A percentile compares a stretch with the other conserved stretches of the same genome.
Evolutionary conservation across 1,140 invertebrate species (phyloP).

Genomic region (Aphelenchoides fujianensis): DNA sequence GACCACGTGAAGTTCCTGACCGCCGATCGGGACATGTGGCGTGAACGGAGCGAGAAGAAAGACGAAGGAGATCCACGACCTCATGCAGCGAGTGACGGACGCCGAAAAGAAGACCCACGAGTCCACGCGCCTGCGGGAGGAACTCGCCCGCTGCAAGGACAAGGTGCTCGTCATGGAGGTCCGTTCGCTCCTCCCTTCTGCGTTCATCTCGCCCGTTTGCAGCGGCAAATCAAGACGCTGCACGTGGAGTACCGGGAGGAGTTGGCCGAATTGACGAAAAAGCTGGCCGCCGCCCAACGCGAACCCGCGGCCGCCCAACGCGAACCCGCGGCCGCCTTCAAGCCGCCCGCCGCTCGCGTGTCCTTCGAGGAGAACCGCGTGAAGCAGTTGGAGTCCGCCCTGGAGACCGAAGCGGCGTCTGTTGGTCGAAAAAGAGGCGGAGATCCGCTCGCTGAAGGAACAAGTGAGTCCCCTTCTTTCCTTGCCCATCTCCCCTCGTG

Average conservation of each 20-base stretch:
- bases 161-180: background rate
- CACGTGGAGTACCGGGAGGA: background rate
- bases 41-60: background rate
- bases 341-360: no score
- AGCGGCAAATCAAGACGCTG: background rate
- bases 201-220: background rate
- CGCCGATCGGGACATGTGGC: background rate
- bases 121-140: background rate
- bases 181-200: background rate
- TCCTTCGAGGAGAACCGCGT: background rate
- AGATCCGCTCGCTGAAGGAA: background rate
- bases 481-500: no score
- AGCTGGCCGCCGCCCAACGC: background rate
- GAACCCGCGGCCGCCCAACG: background rate
- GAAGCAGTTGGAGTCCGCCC: background rate
- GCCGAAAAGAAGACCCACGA: background rate
- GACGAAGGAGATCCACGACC: background rate
- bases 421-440: background rate
- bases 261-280: constrained; percentile 2
- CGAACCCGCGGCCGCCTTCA: no score
- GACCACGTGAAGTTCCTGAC: background rate
- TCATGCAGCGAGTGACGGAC: background rate
- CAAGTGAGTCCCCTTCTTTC: background rate
- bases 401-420: background rate
- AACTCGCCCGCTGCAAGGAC: background rate